phyloP scores from a whole-genome alignment of 2,113 vertebrate genomes.

The Panthera leo region DNA sequence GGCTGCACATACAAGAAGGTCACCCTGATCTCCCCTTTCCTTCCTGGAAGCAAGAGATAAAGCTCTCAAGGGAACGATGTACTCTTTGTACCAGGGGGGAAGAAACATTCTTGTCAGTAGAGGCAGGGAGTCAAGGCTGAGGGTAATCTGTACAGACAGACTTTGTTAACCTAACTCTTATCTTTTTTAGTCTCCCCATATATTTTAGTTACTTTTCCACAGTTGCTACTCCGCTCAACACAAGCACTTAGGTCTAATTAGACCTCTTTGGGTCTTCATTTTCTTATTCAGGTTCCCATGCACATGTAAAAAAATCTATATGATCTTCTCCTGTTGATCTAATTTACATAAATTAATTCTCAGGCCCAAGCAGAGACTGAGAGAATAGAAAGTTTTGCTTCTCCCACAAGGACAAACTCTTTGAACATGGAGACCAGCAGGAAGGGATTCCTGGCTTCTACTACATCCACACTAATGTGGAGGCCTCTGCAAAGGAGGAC shows the following conservation, averaged over 20 bases:
- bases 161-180: neutral
- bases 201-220: neutral
- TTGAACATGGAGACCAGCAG: neutral
- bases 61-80: neutral
- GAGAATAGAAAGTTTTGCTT: neutral
- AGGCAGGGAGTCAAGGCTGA: neutral
- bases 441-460: neutral
- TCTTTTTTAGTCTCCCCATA: neutral
- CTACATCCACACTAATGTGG: neutral
- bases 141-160: neutral
- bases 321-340: neutral
- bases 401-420: neutral
- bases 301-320: neutral
- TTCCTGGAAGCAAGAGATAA: neutral
- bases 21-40: neutral
- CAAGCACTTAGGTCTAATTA: neutral
- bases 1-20: neutral
- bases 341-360: neutral
- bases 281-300: neutral
- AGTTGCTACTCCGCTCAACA: neutral
- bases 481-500: neutral
- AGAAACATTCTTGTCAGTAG: neutral
- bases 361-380: neutral
- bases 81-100: neutral
- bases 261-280: neutral